phyloP scores from a whole-genome alignment of 2,888 invertebrate species.

The Drepana falcataria region DNA sequence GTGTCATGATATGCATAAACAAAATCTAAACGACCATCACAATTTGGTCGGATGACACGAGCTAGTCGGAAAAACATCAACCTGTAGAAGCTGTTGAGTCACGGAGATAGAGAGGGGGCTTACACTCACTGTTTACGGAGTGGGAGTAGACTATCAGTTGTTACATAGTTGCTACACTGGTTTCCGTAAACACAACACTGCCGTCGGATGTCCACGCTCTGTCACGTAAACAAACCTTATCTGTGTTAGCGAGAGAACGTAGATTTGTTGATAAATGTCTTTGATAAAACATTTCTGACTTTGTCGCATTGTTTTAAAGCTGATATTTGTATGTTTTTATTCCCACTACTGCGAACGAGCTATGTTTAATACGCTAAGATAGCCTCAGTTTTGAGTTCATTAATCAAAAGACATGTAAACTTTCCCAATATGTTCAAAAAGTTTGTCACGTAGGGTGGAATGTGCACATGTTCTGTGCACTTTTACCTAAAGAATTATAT shows the following conservation, averaged over 20 bases:
- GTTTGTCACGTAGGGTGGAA: too few relatives aligned
- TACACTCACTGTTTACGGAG: conserved; percentile 3
- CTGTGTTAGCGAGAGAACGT: not conserved
- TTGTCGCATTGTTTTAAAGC: too few relatives aligned
- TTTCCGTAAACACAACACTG: conserved; percentile 39
- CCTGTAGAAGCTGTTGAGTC: conserved; percentile 34
- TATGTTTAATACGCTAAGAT: too few relatives aligned
- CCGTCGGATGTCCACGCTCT: not conserved
- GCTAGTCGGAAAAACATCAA: conserved; percentile 29
- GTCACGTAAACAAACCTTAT: not conserved
- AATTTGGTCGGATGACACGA: conserved; percentile 34
- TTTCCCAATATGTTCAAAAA: too few relatives aligned
- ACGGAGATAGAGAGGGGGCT: conserved; percentile 13
- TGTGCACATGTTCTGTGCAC: too few relatives aligned
- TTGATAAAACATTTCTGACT: too few relatives aligned
- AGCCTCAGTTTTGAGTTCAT: too few relatives aligned
- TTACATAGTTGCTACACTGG: conserved; percentile 35
- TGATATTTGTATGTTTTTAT: too few relatives aligned
- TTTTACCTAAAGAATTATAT: too few relatives aligned
- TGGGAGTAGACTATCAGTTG: conserved; percentile 23
- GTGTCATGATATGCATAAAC: too few relatives aligned
- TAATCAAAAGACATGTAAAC: too few relatives aligned
- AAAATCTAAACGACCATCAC: conserved; percentile 10
- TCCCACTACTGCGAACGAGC: too few relatives aligned
- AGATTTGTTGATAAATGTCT: not conserved